These are phyloP conservation scores for Arenaria interpres DNA, from an alignment of 2,113 vertebrate genomes.

Conservation along the genomic window DNA sequence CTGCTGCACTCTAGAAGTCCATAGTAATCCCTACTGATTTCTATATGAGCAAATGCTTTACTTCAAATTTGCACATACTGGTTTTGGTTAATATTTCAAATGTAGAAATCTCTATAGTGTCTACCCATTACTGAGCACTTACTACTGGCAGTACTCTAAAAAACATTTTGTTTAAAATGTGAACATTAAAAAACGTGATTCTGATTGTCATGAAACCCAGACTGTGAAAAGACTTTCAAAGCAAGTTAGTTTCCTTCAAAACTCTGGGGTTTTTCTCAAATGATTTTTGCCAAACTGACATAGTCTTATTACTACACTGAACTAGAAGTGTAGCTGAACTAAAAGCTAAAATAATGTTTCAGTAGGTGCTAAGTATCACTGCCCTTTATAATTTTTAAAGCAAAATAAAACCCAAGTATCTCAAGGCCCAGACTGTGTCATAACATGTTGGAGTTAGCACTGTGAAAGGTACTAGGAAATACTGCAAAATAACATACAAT, in stretches of 20 bases:
- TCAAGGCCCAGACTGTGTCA: background rate
- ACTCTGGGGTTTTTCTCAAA: background rate
- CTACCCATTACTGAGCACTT: background rate
- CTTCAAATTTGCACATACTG: background rate
- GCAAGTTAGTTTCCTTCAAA: background rate
- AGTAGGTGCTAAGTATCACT: background rate
- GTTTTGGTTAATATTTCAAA: background rate
- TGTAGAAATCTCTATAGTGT: background rate
- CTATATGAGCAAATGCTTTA: background rate
- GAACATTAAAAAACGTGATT: background rate
- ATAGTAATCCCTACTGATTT: background rate
- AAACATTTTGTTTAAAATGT: background rate
- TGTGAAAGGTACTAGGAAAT: background rate
- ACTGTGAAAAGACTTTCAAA: background rate
- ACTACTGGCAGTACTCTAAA: background rate
- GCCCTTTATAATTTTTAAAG: background rate
- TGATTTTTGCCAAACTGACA: background rate
- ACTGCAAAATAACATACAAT: background rate
- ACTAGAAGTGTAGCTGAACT: background rate
- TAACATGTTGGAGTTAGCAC: background rate
- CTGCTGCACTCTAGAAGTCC: background rate
- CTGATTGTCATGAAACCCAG: background rate
- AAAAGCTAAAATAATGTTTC: background rate
- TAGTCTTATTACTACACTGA: background rate
- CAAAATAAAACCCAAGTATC: fast-evolving